A percentile compares a stretch with the other conserved stretches of the same genome.
Conservation (phyloP, 2,797 vertebrate species). For the Mico argentatus region DNA sequence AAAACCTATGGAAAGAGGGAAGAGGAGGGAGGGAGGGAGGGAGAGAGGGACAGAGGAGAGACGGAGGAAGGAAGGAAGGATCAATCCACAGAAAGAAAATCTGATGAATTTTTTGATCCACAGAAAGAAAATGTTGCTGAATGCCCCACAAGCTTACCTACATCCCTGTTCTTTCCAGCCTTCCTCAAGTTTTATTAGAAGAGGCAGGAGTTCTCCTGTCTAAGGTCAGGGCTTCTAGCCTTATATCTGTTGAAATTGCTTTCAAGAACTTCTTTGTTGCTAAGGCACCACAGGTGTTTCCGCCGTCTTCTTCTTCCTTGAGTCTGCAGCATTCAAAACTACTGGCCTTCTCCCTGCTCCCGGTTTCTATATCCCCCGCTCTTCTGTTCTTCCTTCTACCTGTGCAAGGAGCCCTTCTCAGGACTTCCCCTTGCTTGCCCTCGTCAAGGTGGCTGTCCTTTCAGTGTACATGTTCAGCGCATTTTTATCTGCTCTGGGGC, state of each 20-base stretch:
- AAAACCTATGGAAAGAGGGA: no score
- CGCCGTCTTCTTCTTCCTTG: background rate
- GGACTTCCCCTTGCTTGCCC: background rate
- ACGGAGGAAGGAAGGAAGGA: fast-evolving
- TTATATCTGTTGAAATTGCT: background rate
- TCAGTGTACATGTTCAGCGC: background rate
- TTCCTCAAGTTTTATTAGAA: background rate
- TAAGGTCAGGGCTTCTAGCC: background rate
- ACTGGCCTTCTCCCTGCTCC: background rate
- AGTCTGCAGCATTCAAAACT: background rate
- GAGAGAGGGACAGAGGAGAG: no score
- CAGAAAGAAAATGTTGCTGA: background rate
- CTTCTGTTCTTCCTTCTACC: background rate
- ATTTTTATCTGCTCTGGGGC: background rate
- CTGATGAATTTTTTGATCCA: no score
- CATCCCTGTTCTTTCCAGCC: background rate
- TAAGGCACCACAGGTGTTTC: background rate
- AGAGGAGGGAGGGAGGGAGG: no score
- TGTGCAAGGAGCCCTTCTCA: background rate
- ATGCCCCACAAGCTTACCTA: no score
- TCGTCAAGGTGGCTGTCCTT: background rate
- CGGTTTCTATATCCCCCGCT: fast-evolving
- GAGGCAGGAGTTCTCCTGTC: fast-evolving
- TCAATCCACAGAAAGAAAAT: background rate
- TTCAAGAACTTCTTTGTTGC: background rate